Conservation (phyloP, 2,888 invertebrate genomes). For the Drosophila rubida region DNA sequence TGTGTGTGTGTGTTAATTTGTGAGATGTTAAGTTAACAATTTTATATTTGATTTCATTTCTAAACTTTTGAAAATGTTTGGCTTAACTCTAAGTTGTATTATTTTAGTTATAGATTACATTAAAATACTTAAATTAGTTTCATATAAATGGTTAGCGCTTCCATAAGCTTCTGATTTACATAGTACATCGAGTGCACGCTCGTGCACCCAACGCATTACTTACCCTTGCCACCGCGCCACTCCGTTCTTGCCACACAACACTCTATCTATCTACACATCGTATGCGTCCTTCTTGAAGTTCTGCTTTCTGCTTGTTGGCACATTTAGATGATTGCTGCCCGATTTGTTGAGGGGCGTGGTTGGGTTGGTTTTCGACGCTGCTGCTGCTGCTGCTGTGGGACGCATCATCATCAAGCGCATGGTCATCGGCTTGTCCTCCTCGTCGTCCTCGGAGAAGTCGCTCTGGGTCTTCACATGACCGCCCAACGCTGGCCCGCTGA, state of each 20-base stretch:
- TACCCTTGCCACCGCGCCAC: slow-evolving; percentile 13
- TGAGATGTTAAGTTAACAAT: slow-evolving; percentile 49
- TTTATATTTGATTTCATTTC: slow-evolving; percentile 19
- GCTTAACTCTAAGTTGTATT: slow-evolving; percentile 51
- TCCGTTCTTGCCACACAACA: slow-evolving; percentile 2
- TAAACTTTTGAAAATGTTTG: slow-evolving; percentile 31
- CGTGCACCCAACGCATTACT: slow-evolving; percentile 10
- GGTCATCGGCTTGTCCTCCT: slow-evolving; percentile 85
- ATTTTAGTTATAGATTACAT: slow-evolving; percentile 61
- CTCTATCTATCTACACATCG: slow-evolving; percentile 86
- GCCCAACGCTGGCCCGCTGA: slow-evolving; percentile 84
- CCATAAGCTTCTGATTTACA: slow-evolving; percentile 28
- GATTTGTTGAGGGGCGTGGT: slow-evolving; percentile 45
- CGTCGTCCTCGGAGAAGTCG: slow-evolving; percentile 84
- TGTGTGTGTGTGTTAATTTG: slow-evolving; percentile 24
- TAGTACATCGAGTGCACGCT: slow-evolving; percentile 15
- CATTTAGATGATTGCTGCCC: slow-evolving; percentile 80
- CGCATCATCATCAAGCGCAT: slow-evolving; percentile 83
- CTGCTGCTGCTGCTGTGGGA: slow-evolving; percentile 62
- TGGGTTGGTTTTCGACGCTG: slow-evolving; percentile 46
- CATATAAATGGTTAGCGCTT: slow-evolving; percentile 68
- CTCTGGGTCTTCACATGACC: slow-evolving; percentile 84
- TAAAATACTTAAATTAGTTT: slow-evolving; percentile 71
- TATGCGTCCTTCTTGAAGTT: slow-evolving; percentile 86
- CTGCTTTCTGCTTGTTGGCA: slow-evolving; percentile 85